Conservation (phyloP, 2,888 invertebrate species). For the Drosophila falleni region DNA sequence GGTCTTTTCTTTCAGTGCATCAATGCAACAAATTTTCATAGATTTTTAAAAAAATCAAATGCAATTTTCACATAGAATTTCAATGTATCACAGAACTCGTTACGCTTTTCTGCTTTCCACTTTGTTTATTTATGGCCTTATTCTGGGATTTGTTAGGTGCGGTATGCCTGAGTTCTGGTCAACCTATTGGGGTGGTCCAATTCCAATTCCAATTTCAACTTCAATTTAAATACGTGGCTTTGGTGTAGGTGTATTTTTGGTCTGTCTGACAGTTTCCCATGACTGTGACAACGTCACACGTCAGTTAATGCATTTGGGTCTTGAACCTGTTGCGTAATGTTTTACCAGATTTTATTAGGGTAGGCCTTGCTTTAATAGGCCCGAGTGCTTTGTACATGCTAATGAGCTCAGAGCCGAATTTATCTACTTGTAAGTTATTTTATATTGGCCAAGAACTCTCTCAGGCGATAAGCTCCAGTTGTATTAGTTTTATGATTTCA, state of each 20-base stretch:
- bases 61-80: constrained; percentile 63
- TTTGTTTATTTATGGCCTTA: constrained; percentile 43
- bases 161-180: constrained; percentile 62
- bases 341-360: constrained; percentile 70
- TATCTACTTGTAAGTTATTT: neutral
- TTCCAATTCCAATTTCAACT: constrained; percentile 9
- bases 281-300: constrained; percentile 57
- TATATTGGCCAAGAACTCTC: neutral
- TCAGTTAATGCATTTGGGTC: constrained; percentile 36
- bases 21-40: constrained; percentile 11
- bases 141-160: constrained; percentile 52
- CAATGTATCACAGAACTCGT: constrained; percentile 49
- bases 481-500: neutral
- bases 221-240: constrained; percentile 1
- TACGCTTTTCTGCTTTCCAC: constrained; percentile 54
- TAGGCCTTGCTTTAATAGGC: constrained; percentile 51
- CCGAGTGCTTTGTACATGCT: constrained; percentile 43
- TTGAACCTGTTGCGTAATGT: constrained; percentile 66
- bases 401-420: constrained; percentile 49
- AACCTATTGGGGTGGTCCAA: constrained; percentile 20
- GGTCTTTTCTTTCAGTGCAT: too few species aligned
- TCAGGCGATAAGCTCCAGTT: neutral
- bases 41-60: constrained; percentile 43
- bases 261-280: constrained; percentile 63
- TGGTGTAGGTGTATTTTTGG: constrained; percentile 31